phyloP scores from a whole-genome alignment of 2,113 vertebrate genomes.

The Lichenostomus cassidix region DNA sequence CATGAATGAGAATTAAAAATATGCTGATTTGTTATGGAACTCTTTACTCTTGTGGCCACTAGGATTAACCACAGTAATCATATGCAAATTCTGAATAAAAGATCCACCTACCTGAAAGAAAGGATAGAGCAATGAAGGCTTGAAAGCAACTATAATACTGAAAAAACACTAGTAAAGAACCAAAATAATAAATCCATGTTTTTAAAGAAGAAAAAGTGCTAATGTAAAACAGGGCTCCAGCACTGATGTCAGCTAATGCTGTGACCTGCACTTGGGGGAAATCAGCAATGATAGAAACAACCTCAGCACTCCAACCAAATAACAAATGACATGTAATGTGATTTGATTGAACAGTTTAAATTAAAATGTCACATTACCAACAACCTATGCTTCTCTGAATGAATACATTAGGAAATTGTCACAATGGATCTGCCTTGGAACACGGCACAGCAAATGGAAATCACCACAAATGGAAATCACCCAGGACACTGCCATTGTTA shows the following conservation, averaged over 20 bases:
- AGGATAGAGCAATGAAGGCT: neutral
- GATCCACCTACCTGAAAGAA: neutral
- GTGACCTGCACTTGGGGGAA: neutral
- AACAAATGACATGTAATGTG: neutral
- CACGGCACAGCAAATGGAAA: neutral
- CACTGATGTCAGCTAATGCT: neutral
- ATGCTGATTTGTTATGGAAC: neutral
- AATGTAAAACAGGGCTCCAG: neutral
- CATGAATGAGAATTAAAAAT: neutral
- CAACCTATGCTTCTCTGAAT: neutral
- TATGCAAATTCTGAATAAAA: neutral
- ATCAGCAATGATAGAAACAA: neutral
- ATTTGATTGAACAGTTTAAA: neutral
- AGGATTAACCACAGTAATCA: neutral
- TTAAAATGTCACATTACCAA: neutral
- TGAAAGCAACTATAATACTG: neutral
- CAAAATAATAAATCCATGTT: neutral
- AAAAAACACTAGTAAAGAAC: neutral
- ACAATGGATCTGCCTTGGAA: neutral
- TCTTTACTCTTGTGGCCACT: neutral
- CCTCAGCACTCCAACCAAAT: neutral
- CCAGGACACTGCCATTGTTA: slow-evolving; percentile 1
- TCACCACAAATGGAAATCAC: neutral
- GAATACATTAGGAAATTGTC: neutral
- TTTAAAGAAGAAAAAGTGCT: neutral